phyloP scores from a whole-genome alignment of 2,888 invertebrate species.

The Ormyrus thymus region DNA sequence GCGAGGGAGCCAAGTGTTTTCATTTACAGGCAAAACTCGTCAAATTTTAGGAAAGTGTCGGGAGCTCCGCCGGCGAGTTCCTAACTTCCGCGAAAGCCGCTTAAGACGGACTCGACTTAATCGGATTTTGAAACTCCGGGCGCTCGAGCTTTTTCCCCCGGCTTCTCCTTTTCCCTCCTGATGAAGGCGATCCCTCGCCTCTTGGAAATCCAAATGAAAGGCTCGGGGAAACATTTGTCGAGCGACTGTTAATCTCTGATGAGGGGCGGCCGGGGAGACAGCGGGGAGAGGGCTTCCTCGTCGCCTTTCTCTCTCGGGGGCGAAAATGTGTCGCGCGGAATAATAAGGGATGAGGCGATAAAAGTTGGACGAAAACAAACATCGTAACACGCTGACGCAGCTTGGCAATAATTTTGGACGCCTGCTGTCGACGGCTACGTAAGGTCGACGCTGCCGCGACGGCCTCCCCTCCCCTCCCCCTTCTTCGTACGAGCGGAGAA shows the following conservation, averaged over 20 bases:
- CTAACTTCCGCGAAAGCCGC: slow-evolving; percentile 57
- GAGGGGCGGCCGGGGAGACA: neutral
- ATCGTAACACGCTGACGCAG: slow-evolving; percentile 68
- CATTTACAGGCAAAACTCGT: slow-evolving; percentile 23
- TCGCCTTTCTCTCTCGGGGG: too few species aligned
- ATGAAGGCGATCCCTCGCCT: slow-evolving; percentile 9
- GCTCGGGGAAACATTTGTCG: slow-evolving; percentile 29
- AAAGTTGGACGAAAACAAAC: slow-evolving; percentile 67
- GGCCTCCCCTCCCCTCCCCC: slow-evolving; percentile 27
- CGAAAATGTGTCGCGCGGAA: slow-evolving; percentile 27
- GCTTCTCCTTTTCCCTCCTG: neutral
- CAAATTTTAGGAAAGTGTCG: slow-evolving; percentile 13
- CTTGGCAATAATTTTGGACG: slow-evolving; percentile 70
- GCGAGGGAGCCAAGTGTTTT: slow-evolving; percentile 10
- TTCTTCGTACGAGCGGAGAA: slow-evolving; percentile 7
- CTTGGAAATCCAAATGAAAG: slow-evolving; percentile 37
- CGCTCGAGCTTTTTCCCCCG: neutral
- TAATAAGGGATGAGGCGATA: slow-evolving; percentile 40
- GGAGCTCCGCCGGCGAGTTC: slow-evolving; percentile 30
- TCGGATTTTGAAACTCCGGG: slow-evolving; percentile 60
- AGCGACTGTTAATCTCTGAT: slow-evolving; percentile 33
- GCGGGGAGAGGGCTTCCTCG: neutral
- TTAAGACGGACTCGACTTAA: slow-evolving; percentile 61
- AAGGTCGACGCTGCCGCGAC: slow-evolving; percentile 67
- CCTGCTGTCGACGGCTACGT: slow-evolving; percentile 70